phyloP scores from a whole-genome alignment of 2,797 vertebrate species.

The Decapterus maruadsi region DNA sequence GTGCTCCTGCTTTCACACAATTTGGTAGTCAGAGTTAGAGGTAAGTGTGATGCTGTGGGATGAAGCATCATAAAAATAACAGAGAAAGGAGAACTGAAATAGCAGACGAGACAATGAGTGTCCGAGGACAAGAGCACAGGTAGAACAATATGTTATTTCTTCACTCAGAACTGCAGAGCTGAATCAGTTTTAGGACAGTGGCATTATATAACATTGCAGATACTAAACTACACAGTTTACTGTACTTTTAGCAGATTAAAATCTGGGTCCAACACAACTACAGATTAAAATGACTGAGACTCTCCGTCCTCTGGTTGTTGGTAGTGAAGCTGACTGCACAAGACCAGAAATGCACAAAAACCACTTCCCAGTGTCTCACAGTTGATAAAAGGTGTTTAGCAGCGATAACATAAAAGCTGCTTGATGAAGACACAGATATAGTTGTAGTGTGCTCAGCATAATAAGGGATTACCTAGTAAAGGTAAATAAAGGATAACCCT shows the following conservation, averaged over 20 bases:
- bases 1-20: neutral
- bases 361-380: neutral
- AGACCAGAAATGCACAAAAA: too few relatives aligned
- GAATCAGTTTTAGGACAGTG: neutral
- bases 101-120: conserved; percentile 14
- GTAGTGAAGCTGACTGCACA: neutral
- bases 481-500: neutral
- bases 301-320: neutral
- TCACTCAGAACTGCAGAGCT: conserved; percentile 16
- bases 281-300: neutral
- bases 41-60: conserved; percentile 23
- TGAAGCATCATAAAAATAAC: conserved; percentile 8
- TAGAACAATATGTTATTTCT: conserved; percentile 19
- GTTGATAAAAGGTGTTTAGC: too few relatives aligned
- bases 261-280: neutral
- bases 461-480: neutral
- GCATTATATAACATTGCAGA: conserved; percentile 15
- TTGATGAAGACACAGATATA: neutral
- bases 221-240: neutral
- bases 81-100: conserved; percentile 27
- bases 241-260: neutral
- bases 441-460: too few relatives aligned
- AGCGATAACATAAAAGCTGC: neutral
- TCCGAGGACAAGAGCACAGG: conserved; percentile 24
- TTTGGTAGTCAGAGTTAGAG: neutral